Conservation (phyloP, 1,140 invertebrate species). For the Samia ricini region DNA sequence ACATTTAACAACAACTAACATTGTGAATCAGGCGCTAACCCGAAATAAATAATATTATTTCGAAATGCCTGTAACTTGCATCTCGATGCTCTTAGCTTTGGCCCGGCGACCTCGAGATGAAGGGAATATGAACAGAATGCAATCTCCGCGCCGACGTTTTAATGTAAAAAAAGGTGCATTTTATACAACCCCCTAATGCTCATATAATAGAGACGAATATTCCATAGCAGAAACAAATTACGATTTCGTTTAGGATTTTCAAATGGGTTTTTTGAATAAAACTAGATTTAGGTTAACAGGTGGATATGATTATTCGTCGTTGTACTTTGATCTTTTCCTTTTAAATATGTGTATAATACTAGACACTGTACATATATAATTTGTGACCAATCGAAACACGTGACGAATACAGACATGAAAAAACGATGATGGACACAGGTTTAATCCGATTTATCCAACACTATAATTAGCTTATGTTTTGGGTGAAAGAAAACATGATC, state of each 20-base stretch:
- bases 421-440: too few species aligned
- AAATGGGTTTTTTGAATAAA: not conserved
- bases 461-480: too few species aligned
- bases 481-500: too few species aligned
- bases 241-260: constrained; percentile 2
- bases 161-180: constrained; percentile 29
- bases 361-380: too few species aligned
- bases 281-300: constrained; percentile 2
- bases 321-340: not conserved
- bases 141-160: constrained; percentile 32
- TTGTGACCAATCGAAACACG: too few species aligned
- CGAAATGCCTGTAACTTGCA: constrained; percentile 4
- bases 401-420: too few species aligned
- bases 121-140: constrained; percentile 43
- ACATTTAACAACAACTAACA: not conserved
- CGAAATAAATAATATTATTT: not conserved
- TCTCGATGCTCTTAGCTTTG: constrained; percentile 22
- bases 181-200: constrained; percentile 3
- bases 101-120: constrained; percentile 33
- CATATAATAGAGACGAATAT: constrained; percentile 8
- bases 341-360: too few species aligned
- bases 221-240: not conserved
- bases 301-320: not conserved
- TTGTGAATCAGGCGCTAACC: too few species aligned
- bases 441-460: too few species aligned